Base-by-base conservation (phyloP, 2,797 vertebrate genomes). In the Phrynocephalus forsythii region DNA sequence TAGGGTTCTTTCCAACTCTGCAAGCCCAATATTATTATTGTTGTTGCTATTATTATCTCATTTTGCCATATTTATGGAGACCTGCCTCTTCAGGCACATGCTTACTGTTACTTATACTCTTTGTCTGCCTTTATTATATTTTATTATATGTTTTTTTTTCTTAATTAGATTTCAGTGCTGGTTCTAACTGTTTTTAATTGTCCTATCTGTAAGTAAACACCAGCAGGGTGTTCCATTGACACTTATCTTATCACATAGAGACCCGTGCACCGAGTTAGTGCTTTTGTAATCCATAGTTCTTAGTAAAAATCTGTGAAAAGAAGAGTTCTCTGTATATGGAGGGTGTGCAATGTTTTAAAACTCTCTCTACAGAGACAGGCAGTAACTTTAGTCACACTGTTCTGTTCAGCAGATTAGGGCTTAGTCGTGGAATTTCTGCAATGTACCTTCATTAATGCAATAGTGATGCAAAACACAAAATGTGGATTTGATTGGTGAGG, bases 191-290 rank as follows among this genome's bases (percentile, higher is more conserved):
- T 72, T 72, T 7, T 33, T 72, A 30, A 16, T 5, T 6, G 16
- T 10, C 13, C 28, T 30, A 72, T 18, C 18, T 30, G 28, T 15
- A 28, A 10, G n/a, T 33, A 72, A 72, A 18, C 28, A 72, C 9
- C 13, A 72, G 71, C 18, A 72, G 71, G 15, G 6, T 72, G 30
- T 24, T 77, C 38, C 28, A 83, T 78, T 78, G 24, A 44, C 48
- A 87, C 73, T 66, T 73, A n/a, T 22, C 52, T 56, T 89, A 11
- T 30, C 76, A 20, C 91, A 85, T 68, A 38, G 3, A 9, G 89
- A 22, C 84, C 48, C 13, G 90, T 85, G 84, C 73, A 63, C 6
- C 73, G 83, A 85, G 52, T 86, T 63, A 89, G 87, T 66, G 79
- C 20, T 85, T 83, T 24, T 82, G 48, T 30, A 92, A 73, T 5